These are phyloP conservation scores for Mycteria americana DNA, from an alignment of 2,797 vertebrate species.

Conservation along the genomic window DNA sequence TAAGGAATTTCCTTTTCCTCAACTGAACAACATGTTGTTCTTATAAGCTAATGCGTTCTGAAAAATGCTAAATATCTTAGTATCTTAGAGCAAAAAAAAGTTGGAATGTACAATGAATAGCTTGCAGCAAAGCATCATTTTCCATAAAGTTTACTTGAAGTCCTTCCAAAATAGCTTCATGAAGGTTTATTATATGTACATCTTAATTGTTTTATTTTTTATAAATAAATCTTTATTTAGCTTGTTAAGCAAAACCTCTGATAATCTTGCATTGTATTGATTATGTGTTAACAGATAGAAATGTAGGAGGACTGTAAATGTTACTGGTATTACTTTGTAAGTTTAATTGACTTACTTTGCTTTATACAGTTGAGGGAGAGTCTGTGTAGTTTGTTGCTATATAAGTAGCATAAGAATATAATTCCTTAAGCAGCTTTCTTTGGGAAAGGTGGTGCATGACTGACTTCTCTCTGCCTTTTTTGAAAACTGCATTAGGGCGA, in stretches of 20 bases:
- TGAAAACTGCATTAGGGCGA: slow-evolving; percentile 82
- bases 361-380: neutral
- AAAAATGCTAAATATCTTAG: neutral
- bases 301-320: neutral
- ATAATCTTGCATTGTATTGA: neutral
- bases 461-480: neutral
- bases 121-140: neutral
- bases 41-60: neutral
- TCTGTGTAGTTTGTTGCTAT: neutral
- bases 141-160: neutral
- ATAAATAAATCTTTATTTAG: neutral
- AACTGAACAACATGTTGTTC: neutral
- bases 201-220: neutral
- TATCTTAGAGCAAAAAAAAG: neutral
- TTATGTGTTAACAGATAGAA: neutral
- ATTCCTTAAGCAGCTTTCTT: neutral
- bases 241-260: neutral
- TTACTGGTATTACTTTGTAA: neutral
- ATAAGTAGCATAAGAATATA: neutral
- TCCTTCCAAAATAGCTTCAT: neutral
- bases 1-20: neutral
- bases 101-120: neutral
- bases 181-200: neutral
- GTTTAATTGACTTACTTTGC: neutral
- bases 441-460: neutral